A percentile compares a stretch with the other conserved stretches of the same genome.
Evolutionary conservation across 1,140 invertebrate genomes (phyloP).

Genomic region (Leptopilina clavipes): DNA sequence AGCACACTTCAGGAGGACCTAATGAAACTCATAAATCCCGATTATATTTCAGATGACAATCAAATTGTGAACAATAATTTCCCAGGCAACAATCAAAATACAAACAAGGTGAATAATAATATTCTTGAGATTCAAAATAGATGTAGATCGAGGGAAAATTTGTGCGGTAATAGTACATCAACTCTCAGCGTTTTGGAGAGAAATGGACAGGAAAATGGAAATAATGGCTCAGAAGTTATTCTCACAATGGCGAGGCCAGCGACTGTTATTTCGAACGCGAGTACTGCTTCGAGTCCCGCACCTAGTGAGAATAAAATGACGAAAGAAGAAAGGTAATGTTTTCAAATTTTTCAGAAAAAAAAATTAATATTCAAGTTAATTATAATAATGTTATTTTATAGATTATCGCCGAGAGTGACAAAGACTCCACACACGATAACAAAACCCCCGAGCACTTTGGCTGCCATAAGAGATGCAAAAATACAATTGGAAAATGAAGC

Average conservation of each 20-base stretch:
- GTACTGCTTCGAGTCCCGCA: slow-evolving; percentile 78
- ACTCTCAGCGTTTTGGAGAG: slow-evolving; percentile 66
- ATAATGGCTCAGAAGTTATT: slow-evolving; percentile 78
- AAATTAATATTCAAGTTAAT: background rate
- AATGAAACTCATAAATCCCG: slow-evolving; percentile 91
- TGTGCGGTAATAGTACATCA: slow-evolving; percentile 68
- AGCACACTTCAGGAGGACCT: slow-evolving; percentile 91
- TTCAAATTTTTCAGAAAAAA: background rate
- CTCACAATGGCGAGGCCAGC: slow-evolving; percentile 83
- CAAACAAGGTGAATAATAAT: slow-evolving; percentile 67
- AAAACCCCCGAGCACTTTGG: slow-evolving; percentile 57
- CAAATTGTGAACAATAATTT: slow-evolving; percentile 67
- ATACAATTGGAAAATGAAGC: slow-evolving; percentile 59
- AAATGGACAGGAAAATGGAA: slow-evolving; percentile 70
- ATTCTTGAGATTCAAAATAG: slow-evolving; percentile 72
- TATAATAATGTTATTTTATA: slow-evolving; percentile 50
- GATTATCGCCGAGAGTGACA: slow-evolving; percentile 74
- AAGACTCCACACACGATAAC: slow-evolving; percentile 68
- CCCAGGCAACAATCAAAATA: slow-evolving; percentile 62
- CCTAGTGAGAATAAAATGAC: slow-evolving; percentile 77
- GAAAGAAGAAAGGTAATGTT: slow-evolving; percentile 78
- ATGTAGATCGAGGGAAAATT: slow-evolving; percentile 76
- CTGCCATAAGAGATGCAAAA: slow-evolving; percentile 63
- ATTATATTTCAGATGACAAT: slow-evolving; percentile 78
- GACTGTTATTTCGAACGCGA: slow-evolving; percentile 82